Base-by-base conservation (phyloP, 2,888 invertebrate genomes). In the Pyrrhia umbra region DNA sequence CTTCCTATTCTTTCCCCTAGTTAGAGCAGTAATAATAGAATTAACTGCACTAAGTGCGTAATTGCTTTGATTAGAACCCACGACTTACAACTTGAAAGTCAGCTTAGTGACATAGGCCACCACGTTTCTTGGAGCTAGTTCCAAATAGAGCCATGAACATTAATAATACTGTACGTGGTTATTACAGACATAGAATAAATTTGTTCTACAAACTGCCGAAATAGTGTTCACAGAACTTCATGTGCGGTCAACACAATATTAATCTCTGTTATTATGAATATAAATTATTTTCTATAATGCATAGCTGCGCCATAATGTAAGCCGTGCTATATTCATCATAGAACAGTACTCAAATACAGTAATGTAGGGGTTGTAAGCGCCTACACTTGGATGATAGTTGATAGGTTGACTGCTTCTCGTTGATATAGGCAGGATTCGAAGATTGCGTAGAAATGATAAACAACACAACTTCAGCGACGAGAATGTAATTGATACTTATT, bases 181-280 rank as follows among this genome's bases (percentile, higher is more conserved):
- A 30, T 34, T 56, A 40, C 52, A 54, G 42, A 75, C 30, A 30
- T 8, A 6, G 37, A 63, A 70, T 54, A 50, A 54, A 69, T 74
- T 70, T 74, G 37, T 63, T 71, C 39, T 16, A 46, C 20, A 50
- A 71, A 63, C 46, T 37, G 40, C 56, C 40, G 43, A 40, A 37
- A 55, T 61, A 46, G 27, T 60, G 56, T 18, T 57, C 49, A 52
- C 51, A 43, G 34, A 54, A 51, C 52, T 74, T 34, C 49, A 58
- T 55, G 30, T 50, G 63, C 42, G 70, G 75, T 63, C 64, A 70
- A 13, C 27, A 34, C 2, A 16, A 46, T 58, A 70, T 72, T 50
- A 46, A 69, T 75, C 63, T 46, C 34, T 43, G 25, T 25, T 57
- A 42, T 34, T 67, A 30, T 54, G 51, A 49, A 75, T 69, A 49